A percentile compares a stretch with the other conserved stretches of the same genome.
These are phyloP conservation scores for Globodera rostochiensis DNA, from an alignment of 1,140 invertebrate species.

Conservation along the genomic window DNA sequence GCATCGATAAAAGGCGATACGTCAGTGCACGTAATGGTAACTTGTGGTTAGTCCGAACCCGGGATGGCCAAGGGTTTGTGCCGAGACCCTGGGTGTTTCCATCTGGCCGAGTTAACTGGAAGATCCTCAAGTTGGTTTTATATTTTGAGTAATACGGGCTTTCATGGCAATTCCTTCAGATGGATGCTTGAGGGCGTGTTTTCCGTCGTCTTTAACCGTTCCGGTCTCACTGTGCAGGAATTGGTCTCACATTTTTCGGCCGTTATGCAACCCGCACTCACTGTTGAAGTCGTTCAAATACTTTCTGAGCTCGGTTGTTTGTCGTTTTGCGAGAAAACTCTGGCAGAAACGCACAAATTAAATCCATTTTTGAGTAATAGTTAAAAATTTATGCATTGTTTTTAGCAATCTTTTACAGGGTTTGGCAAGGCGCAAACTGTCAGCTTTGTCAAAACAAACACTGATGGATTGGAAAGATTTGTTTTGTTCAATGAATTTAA, in stretches of 20 bases:
- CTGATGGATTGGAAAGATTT: slow-evolving; percentile 25
- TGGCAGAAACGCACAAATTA: slow-evolving; percentile 20
- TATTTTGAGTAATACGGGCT: not conserved
- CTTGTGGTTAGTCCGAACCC: slow-evolving; percentile 25
- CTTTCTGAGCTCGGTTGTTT: slow-evolving; percentile 38
- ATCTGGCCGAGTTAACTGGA: slow-evolving; percentile 37
- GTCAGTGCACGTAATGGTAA: slow-evolving; percentile 22
- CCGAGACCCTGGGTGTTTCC: slow-evolving; percentile 38
- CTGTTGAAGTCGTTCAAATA: slow-evolving; percentile 33
- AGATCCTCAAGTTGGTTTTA: slow-evolving; percentile 23
- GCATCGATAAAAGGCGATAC: slow-evolving; percentile 29
- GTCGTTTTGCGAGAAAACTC: slow-evolving; percentile 19
- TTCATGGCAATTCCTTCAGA: slow-evolving; percentile 15
- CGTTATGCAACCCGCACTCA: slow-evolving; percentile 34
- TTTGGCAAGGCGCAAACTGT: not conserved
- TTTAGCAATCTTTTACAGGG: not conserved
- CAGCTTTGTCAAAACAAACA: slow-evolving; percentile 4
- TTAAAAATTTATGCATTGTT: not conserved
- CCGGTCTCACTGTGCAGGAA: slow-evolving; percentile 36
- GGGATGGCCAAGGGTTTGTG: slow-evolving; percentile 30
- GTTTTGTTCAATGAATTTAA: slow-evolving; percentile 20
- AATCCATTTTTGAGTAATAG: slow-evolving; percentile 29
- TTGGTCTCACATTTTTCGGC: slow-evolving; percentile 17
- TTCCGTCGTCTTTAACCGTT: slow-evolving; percentile 25
- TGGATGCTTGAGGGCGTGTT: slow-evolving; percentile 43